Evolutionary conservation across 2,113 vertebrate genomes (phyloP).

Genomic region (Cynocephalus volans): DNA sequence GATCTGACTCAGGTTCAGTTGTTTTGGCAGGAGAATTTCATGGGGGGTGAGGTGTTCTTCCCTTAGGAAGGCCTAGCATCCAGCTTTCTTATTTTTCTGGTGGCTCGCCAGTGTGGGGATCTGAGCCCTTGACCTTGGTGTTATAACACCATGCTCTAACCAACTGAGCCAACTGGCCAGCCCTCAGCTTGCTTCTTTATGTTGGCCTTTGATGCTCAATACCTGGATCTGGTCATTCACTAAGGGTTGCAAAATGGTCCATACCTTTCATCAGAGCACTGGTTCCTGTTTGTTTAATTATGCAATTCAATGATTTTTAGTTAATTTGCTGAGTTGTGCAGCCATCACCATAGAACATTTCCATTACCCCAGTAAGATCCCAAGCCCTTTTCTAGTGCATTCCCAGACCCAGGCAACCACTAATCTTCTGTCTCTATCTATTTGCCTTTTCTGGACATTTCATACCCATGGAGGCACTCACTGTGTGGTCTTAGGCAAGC

Average conservation of each 20-base stretch:
- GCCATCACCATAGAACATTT: neutral
- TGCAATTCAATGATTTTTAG: neutral
- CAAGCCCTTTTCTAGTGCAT: neutral
- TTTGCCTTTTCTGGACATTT: neutral
- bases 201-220: neutral
- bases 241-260: neutral
- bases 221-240: neutral
- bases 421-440: neutral
- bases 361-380: neutral
- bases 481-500: neutral
- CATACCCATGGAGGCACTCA: neutral
- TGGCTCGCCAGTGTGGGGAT: no score
- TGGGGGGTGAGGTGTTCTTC: neutral
- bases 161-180: no score
- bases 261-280: neutral
- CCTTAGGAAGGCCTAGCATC: no score
- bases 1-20: neutral
- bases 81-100: neutral
- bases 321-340: neutral
- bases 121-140: no score
- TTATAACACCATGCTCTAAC: no score
- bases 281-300: neutral
- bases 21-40: neutral
- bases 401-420: neutral
- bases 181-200: neutral